Percentiles rank a stretch among this genome's conserved stretches.
Conservation (phyloP, 2,113 vertebrate genomes). For the Silurus meridionalis region DNA sequence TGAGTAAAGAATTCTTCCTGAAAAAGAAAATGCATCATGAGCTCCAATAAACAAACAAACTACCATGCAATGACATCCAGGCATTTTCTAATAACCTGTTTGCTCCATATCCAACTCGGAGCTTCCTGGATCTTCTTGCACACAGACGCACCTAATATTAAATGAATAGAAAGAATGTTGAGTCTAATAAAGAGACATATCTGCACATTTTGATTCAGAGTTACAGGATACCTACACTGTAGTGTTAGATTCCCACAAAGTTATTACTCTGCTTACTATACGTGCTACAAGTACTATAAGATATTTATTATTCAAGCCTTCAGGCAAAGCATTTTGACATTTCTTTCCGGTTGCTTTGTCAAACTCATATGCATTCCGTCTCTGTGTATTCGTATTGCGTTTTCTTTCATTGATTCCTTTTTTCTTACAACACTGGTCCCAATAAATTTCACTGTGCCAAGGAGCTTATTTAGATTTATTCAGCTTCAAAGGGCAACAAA, state of each 20-base stretch:
- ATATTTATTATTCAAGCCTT: not conserved
- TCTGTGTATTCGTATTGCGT: not conserved
- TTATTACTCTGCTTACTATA: not conserved
- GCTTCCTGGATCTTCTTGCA: not conserved
- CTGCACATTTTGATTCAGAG: not conserved
- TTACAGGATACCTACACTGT: not conserved
- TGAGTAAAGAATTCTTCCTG: not conserved
- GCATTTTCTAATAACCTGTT: not conserved
- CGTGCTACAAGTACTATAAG: not conserved
- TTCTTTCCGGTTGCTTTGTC: not conserved
- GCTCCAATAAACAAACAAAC: not conserved
- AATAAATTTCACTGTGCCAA: not conserved
- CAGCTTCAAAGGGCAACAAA: not conserved
- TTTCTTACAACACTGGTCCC: not conserved
- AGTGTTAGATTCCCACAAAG: not conserved
- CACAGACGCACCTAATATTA: not conserved
- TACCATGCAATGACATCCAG: not conserved
- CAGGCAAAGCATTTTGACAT: not conserved
- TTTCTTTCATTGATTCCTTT: not conserved
- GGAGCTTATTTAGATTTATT: constrained; percentile 4
- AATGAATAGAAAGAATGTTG: not conserved
- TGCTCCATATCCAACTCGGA: not conserved
- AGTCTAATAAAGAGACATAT: not conserved
- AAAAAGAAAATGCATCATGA: not conserved
- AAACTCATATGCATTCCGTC: not conserved